Base-by-base conservation (phyloP, 2,888 invertebrate genomes). In the Conops quadrifasciatus region DNA sequence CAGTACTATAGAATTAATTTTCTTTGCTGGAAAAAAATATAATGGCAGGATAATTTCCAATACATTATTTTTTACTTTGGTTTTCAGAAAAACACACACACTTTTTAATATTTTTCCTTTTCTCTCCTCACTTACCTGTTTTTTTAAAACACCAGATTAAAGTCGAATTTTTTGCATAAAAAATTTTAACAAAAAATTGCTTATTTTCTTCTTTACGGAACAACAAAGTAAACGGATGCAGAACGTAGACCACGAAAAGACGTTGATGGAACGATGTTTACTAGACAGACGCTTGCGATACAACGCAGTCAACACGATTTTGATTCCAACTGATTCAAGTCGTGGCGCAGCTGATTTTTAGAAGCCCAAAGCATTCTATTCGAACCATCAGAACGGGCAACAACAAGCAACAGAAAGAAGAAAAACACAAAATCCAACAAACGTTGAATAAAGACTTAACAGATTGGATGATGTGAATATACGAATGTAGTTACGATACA, bases 321-420 rank as follows among this genome's bases (percentile, higher is more conserved):
- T 78, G 80, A n/a, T n/a, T n/a, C 81, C 80, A 80, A 80, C 80
- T 80, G 74, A 80, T 69, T 68, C 70, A 77, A 77, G 4, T 79
- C 80, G 81, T 80, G 78, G 76, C 79, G 78, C 78, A 82, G 77
- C 80, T 81, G 78, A 80, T 82, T 78, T 79, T 81, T 76, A 80
- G 68, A 74, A 71, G 67, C 68, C 15, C 63, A 63, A 71, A 62
- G 15, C 30, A 19, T 56, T 66, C 21, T 21, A 67, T 47, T 59
- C 30, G 21, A 26, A 51, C 56, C 15, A 58, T 5, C 53, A 21
- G 26, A 19, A 59, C 43, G 15, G 4, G 13, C 1, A 59, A 11
- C 7, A 19, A 36, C 11, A 3, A 36, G 13, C 53, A 36, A 13
- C 11, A 21, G 53, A 26, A 53, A 36, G 53, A 11, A 49, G 16